These are phyloP conservation scores for Marronus borbonicus DNA, from an alignment of 2,888 invertebrate genomes.

Conservation along the genomic window DNA sequence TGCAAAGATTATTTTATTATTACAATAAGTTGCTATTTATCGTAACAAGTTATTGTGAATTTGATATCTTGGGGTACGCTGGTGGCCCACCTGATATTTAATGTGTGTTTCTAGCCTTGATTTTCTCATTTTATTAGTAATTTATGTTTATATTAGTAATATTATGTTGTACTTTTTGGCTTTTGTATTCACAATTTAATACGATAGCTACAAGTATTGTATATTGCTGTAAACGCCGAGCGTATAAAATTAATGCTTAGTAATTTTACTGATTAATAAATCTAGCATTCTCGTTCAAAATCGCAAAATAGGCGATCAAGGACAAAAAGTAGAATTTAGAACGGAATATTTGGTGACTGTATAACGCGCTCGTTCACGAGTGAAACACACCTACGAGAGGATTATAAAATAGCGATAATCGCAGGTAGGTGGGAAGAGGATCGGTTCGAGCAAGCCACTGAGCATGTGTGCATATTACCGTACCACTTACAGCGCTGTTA, in stretches of 20 bases:
- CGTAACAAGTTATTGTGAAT: no score
- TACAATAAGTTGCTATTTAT: no score
- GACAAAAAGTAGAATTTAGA: slow-evolving; percentile 49
- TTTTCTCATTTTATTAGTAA: no score
- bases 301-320: slow-evolving; percentile 35
- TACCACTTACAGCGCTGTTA: slow-evolving; percentile 21
- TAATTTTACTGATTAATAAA: not conserved
- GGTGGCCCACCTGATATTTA: no score
- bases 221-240: not conserved
- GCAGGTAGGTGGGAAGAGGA: slow-evolving; percentile 42
- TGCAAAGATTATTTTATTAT: no score
- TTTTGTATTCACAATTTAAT: no score
- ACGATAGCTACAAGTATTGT: no score
- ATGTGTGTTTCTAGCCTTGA: no score
- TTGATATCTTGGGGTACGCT: no score
- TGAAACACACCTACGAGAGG: slow-evolving; percentile 21
- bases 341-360: slow-evolving; percentile 33
- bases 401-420: slow-evolving; percentile 31
- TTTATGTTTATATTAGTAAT: no score
- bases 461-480: slow-evolving; percentile 43
- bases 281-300: not conserved
- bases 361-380: not conserved
- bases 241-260: not conserved
- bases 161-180: no score
- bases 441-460: slow-evolving; percentile 38